Conservation (phyloP, 2,888 invertebrate genomes). For the Acleris emargana region DNA sequence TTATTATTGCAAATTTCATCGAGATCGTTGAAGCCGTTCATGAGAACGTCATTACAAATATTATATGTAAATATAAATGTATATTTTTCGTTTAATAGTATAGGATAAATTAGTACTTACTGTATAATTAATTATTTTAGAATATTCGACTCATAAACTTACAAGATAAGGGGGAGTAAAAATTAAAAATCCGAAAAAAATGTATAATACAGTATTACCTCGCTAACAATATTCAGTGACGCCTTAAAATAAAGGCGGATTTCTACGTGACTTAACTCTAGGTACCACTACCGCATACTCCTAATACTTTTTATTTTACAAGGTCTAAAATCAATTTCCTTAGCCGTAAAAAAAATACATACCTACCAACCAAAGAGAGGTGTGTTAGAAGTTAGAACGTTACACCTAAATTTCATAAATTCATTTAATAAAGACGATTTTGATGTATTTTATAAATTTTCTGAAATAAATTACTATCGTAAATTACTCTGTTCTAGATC, state of each 20-base stretch:
- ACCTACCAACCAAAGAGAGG: no score
- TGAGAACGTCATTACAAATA: no score
- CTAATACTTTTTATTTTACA: no score
- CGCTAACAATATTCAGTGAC: constrained; percentile 41
- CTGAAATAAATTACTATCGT: neutral
- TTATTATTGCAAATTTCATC: no score
- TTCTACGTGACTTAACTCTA: constrained; percentile 39
- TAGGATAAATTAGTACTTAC: no score
- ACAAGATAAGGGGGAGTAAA: neutral
- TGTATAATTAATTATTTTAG: no score
- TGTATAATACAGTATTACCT: constrained; percentile 39
- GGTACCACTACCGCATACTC: constrained; percentile 8
- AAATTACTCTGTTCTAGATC: neutral
- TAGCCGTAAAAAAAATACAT: no score
- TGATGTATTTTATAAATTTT: neutral
- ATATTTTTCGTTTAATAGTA: no score
- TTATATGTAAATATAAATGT: no score
- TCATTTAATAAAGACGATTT: neutral
- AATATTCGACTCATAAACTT: no score
- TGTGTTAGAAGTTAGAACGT: neutral
- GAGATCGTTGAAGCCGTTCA: no score
- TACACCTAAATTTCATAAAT: neutral
- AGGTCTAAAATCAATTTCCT: no score
- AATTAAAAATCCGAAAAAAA: constrained; percentile 30
- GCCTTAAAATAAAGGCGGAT: constrained; percentile 44